phyloP scores from a whole-genome alignment of 2,888 invertebrate species.

The Philereme vetulata region DNA sequence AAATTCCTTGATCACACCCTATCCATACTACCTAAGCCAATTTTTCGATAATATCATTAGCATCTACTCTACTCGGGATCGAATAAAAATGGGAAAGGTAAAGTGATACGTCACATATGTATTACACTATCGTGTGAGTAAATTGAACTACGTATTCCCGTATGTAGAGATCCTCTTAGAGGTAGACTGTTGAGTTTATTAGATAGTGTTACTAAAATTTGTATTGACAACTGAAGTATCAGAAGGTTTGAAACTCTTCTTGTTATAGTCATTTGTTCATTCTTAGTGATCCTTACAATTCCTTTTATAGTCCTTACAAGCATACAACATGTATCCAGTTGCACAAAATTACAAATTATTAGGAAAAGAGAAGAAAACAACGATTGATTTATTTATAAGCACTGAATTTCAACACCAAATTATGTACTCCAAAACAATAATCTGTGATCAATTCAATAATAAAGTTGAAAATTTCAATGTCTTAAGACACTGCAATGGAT shows the following conservation, averaged over 20 bases:
- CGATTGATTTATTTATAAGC: no score
- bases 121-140: constrained; percentile 31
- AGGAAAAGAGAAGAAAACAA: no score
- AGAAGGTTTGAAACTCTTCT: not conserved
- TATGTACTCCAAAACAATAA: no score
- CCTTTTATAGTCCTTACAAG: no score
- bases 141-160: constrained; percentile 35
- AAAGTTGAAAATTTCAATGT: no score
- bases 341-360: no score
- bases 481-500: no score
- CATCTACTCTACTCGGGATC: constrained; percentile 45
- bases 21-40: constrained; percentile 66
- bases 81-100: constrained; percentile 45
- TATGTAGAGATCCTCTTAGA: constrained; percentile 24
- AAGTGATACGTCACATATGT: constrained; percentile 45
- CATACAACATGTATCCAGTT: no score
- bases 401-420: no score
- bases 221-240: not conserved
- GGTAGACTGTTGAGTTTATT: constrained; percentile 9
- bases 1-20: constrained; percentile 54
- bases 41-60: constrained; percentile 70
- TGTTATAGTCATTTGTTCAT: no score
- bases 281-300: no score
- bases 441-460: no score
- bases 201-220: constrained; percentile 4